These are phyloP conservation scores for Leguminivora glycinivorella DNA, from an alignment of 1,140 invertebrate species.

Conservation along the genomic window DNA sequence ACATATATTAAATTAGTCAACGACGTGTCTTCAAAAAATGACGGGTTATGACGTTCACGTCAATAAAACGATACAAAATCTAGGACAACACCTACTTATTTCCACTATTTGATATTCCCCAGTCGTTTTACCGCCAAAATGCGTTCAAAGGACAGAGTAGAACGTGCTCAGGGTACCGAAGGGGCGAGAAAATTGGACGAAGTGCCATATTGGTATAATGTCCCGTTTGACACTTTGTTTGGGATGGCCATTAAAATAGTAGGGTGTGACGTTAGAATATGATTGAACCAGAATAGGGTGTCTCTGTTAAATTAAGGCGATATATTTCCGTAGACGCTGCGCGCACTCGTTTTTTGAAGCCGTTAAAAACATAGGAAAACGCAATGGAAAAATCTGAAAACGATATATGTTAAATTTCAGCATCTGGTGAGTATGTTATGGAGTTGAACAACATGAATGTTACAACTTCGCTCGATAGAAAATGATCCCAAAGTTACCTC, in stretches of 20 bases:
- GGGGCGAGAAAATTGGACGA: conserved; percentile 22
- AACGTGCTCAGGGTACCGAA: conserved; percentile 13
- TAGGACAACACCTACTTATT: conserved; percentile 17
- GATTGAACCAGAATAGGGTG: not conserved
- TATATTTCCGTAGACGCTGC: too few relatives aligned
- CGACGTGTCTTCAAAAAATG: not conserved
- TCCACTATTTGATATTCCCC: conserved; percentile 19
- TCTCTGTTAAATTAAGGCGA: not conserved
- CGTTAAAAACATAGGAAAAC: too few relatives aligned
- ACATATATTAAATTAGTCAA: not conserved
- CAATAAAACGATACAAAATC: conserved; percentile 27
- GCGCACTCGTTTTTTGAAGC: too few relatives aligned
- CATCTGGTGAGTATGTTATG: too few relatives aligned
- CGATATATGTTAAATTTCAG: too few relatives aligned
- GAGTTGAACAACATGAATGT: too few relatives aligned
- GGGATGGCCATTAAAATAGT: conserved; percentile 17
- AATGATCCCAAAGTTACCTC: too few relatives aligned
- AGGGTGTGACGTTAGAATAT: not conserved
- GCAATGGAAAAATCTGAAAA: too few relatives aligned
- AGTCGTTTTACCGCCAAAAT: conserved; percentile 27
- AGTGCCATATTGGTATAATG: conserved; percentile 28
- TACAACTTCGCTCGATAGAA: too few relatives aligned
- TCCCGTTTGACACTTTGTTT: conserved; percentile 22
- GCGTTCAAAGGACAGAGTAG: conserved; percentile 22
- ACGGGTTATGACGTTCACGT: not conserved